phyloP scores from a whole-genome alignment of 64 coral and sea anemone species.

The Catalaphyllia jardinei region DNA sequence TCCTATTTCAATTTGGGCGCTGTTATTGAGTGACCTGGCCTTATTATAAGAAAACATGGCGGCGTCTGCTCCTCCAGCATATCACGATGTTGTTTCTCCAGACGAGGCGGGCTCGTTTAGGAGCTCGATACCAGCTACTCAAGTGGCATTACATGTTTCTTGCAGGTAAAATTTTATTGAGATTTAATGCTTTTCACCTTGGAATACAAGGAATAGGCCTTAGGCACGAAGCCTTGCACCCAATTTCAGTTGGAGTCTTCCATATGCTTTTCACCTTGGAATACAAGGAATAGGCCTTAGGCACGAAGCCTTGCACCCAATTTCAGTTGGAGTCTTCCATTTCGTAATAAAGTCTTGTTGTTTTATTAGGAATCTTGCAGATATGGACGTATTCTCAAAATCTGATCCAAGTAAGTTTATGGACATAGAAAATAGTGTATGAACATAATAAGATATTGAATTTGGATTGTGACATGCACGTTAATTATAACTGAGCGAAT shows the following conservation, averaged over 20 bases:
- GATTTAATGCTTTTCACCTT: background rate
- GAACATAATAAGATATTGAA: background rate
- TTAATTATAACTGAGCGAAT: too few species aligned
- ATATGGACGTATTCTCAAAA: constrained; percentile 87
- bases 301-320: too few species aligned
- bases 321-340: background rate
- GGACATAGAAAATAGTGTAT: background rate
- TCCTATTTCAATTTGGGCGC: too few species aligned
- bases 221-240: too few species aligned
- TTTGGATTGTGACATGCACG: too few species aligned
- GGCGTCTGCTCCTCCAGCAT: constrained; percentile 56
- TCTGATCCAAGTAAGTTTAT: constrained; percentile 78
- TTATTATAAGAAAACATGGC: constrained; percentile 54
- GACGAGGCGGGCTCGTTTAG: constrained; percentile 13
- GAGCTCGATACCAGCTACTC: constrained; percentile 64
- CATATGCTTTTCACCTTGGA: background rate
- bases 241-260: too few species aligned
- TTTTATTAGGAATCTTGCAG: constrained; percentile 65
- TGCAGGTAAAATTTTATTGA: constrained; percentile 58
- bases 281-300: background rate
- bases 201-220: background rate
- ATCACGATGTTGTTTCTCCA: constrained; percentile 33
- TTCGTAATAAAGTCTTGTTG: background rate
- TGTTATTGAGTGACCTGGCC: background rate
- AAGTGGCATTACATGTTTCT: constrained; percentile 78